A percentile compares a stretch with the other conserved stretches of the same genome.
Conservation (phyloP, 2,888 invertebrate species). For the Leucania comma region DNA sequence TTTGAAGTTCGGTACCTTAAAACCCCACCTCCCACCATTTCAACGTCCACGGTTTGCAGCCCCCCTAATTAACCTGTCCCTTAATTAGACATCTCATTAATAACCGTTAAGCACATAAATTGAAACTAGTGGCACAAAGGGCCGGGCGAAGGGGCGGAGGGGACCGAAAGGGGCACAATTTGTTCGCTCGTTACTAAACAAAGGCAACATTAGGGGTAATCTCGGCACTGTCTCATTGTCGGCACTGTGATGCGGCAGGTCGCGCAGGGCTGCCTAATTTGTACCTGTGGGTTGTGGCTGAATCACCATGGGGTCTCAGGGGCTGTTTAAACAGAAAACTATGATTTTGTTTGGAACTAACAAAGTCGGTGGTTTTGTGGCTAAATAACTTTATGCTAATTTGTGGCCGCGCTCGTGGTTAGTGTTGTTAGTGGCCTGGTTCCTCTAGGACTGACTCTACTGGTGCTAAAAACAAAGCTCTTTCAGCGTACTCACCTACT, state of each 20-base stretch:
- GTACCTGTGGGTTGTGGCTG: constrained; percentile 8
- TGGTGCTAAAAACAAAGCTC: no score
- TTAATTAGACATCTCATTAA: constrained; percentile 63
- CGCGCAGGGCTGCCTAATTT: constrained; percentile 59
- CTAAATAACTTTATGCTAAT: not conserved
- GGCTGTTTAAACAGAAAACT: not conserved
- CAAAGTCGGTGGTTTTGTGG: not conserved
- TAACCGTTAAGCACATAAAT: constrained; percentile 64
- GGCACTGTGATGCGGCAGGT: constrained; percentile 57
- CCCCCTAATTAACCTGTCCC: constrained; percentile 45
- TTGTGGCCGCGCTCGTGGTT: not conserved
- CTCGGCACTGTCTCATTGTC: constrained; percentile 67
- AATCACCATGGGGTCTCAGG: constrained; percentile 3
- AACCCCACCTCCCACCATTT: constrained; percentile 21
- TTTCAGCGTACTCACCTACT: no score
- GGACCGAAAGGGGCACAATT: constrained; percentile 66
- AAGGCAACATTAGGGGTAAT: constrained; percentile 76
- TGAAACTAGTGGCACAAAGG: constrained; percentile 61
- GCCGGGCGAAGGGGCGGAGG: constrained; percentile 28
- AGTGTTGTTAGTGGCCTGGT: no score
- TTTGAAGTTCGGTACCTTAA: no score
- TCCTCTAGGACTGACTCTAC: no score
- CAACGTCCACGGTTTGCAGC: constrained; percentile 16
- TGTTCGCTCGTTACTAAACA: constrained; percentile 74
- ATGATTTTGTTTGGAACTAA: not conserved